Evolutionary conservation across 2,888 invertebrate genomes (phyloP).

Genomic region (Rhaphigaster nebulosa): DNA sequence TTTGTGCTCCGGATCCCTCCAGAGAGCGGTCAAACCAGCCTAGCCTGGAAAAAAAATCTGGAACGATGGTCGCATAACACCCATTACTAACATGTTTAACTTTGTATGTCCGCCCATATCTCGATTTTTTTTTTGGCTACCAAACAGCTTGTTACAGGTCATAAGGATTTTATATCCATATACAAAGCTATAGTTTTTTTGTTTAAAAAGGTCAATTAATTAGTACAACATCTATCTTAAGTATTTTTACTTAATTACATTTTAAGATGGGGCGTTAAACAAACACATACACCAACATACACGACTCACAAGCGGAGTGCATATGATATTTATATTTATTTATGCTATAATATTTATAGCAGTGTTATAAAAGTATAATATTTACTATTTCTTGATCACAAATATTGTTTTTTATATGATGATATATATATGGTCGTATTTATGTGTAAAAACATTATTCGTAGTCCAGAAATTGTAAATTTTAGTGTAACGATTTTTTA

Average conservation of each 20-base stretch:
- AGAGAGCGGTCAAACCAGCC: neutral
- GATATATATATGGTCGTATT: too few species aligned
- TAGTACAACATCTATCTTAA: neutral
- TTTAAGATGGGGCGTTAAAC: too few species aligned
- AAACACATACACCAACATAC: too few species aligned
- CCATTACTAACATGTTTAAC: slow-evolving; percentile 11
- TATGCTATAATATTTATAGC: too few species aligned
- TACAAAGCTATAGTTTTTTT: neutral
- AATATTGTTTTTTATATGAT: too few species aligned
- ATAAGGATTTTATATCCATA: neutral
- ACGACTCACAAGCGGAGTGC: too few species aligned
- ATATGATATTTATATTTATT: too few species aligned
- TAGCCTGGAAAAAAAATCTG: neutral
- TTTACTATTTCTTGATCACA: too few species aligned
- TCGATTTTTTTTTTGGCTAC: neutral
- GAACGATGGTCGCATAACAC: neutral
- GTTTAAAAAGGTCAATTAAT: neutral
- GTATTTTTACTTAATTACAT: neutral
- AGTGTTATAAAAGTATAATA: too few species aligned
- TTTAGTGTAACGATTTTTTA: too few species aligned
- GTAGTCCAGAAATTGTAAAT: too few species aligned
- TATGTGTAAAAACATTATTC: too few species aligned
- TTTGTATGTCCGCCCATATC: neutral
- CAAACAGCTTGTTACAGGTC: neutral
- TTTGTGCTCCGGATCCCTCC: neutral